Base-by-base conservation (phyloP, 2,797 vertebrate species). In the Mareca strepera region DNA sequence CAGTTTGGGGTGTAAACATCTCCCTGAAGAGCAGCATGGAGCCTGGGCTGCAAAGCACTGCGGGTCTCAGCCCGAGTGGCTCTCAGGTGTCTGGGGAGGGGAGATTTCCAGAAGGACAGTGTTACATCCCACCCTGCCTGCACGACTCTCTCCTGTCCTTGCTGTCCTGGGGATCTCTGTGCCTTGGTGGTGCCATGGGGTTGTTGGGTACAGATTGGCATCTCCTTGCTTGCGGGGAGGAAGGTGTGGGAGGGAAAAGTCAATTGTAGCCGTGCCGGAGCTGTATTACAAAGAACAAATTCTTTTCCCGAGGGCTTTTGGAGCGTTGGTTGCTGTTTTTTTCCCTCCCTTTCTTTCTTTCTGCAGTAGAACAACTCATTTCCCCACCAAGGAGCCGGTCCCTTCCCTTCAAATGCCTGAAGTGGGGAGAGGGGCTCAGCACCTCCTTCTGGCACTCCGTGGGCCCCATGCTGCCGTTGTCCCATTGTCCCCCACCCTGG, bases 191-290 rank as follows among this genome's bases (percentile, higher is more conserved):
- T 22, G 33, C 21, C 6, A 4, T 17, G n/a, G 39, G 39, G 21
- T 55, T 62, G 20, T 48, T 53, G 31, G 63, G 52, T 33, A 43
- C 12, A 53, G 50, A 22, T 16, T 48, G 74, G 23, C 48, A 35
- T 53, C 46, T 33, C 60, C 12, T 3, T 25, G 64, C 52, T 1
- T 6, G 64, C 31, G 55, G 22, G 60, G 28, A 26, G 53, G 68
- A 31, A 55, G 39, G 44, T 12, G 80, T 92, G 83, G 93, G 88
- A 82, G 52, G 73, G 31, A 78, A 26, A 64, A 78, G 83, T 53
- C 62, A 68, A 46, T 88, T 22, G 48, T 43, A 55, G 58, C 39
- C 5, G 64, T 83, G n/a, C 75, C 11, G 20, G 56, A 74, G 72
- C 75, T 46, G 25, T 2, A 37, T 69, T 44, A 31, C 9, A 28